These are phyloP conservation scores for Coenobita brevimanus DNA, from an alignment of 1,140 invertebrate genomes.

Conservation along the genomic window DNA sequence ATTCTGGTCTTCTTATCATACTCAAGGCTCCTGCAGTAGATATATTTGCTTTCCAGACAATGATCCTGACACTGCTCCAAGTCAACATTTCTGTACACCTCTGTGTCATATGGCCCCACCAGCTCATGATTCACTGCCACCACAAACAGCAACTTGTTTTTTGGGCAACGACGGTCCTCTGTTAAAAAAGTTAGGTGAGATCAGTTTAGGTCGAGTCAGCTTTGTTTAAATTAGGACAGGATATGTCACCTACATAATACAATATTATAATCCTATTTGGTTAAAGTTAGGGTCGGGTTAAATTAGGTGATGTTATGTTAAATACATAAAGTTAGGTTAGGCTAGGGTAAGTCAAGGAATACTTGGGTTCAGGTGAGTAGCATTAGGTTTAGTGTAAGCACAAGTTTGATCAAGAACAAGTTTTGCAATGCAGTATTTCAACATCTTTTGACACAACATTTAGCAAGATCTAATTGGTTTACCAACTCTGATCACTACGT, in stretches of 20 bases:
- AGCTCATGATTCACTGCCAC: slow-evolving; percentile 92
- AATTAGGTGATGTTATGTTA: too few relatives aligned
- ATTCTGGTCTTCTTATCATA: slow-evolving; percentile 89
- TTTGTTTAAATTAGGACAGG: background rate
- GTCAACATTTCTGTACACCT: slow-evolving; percentile 88
- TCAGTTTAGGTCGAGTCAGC: background rate
- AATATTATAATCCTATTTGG: too few relatives aligned
- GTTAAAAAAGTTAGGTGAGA: slow-evolving; percentile 62
- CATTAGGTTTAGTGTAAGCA: too few relatives aligned
- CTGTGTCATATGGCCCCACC: slow-evolving; percentile 89
- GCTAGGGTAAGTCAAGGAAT: too few relatives aligned
- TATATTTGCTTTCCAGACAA: slow-evolving; percentile 86
- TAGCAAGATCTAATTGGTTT: slow-evolving; percentile 14
- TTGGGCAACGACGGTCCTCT: slow-evolving; percentile 88
- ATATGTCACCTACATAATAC: too few relatives aligned
- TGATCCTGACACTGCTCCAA: slow-evolving; percentile 88
- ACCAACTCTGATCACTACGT: slow-evolving; percentile 70
- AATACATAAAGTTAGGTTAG: too few relatives aligned
- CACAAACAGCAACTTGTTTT: slow-evolving; percentile 86
- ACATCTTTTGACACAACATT: background rate
- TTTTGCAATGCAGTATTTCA: background rate
- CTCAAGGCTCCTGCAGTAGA: slow-evolving; percentile 92
- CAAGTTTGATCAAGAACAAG: too few relatives aligned
- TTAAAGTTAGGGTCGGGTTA: too few relatives aligned
- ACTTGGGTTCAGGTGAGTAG: too few relatives aligned